These are phyloP conservation scores for Mamestra configurata DNA, from an alignment of 1,140 invertebrate genomes.

Conservation along the genomic window DNA sequence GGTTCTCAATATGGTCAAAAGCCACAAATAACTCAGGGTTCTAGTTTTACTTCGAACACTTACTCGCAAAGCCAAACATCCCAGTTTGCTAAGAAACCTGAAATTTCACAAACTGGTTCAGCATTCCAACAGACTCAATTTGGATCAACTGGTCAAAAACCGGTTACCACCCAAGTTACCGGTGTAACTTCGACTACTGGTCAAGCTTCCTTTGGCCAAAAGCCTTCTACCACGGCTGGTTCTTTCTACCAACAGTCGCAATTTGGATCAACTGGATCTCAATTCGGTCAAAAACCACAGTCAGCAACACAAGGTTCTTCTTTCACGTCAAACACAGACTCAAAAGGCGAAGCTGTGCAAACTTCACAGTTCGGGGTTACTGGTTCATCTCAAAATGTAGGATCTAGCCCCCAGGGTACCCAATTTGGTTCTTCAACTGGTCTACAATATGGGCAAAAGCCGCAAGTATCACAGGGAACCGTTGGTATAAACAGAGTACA, in stretches of 20 bases:
- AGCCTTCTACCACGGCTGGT: background rate
- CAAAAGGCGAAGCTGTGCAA: background rate
- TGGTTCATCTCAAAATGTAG: background rate
- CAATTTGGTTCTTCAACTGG: background rate
- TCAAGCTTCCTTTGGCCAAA: background rate
- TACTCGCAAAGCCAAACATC: background rate
- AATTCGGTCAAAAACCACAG: background rate
- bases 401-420: background rate
- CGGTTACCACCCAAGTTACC: background rate
- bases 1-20: no score
- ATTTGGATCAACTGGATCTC: conserved; percentile 4
- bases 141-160: background rate
- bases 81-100: conserved; percentile 1
- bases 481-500: no score
- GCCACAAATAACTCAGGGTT: conserved; percentile 3
- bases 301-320: background rate
- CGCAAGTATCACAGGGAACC: no score
- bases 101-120: background rate
- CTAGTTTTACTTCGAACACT: background rate
- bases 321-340: background rate
- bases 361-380: background rate
- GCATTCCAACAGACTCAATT: background rate
- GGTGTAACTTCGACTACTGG: background rate
- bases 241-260: background rate
- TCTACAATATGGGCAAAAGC: no score